A percentile compares a stretch with the other conserved stretches of the same genome.
These are phyloP conservation scores for Tipula confusa DNA, from an alignment of 2,888 invertebrate genomes.

Conservation along the genomic window DNA sequence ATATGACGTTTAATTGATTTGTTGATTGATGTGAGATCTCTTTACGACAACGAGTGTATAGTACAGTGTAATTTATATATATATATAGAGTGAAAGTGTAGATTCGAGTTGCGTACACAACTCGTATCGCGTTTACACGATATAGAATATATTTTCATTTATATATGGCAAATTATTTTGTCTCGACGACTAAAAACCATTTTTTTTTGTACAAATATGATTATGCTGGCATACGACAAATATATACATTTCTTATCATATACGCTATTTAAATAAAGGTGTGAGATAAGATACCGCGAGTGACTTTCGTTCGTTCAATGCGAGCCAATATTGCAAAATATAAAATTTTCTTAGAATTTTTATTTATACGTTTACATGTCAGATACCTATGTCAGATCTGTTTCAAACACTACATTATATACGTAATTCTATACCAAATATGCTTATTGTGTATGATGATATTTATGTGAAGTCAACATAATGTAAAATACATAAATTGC, in stretches of 20 bases:
- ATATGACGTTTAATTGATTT: not conserved
- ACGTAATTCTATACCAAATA: not conserved
- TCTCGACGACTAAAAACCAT: not conserved
- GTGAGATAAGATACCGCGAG: not conserved
- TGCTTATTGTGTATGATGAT: not conserved
- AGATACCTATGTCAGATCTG: not conserved
- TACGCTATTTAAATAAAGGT: slow-evolving; percentile 4
- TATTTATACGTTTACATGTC: too few species aligned
- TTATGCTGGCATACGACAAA: not conserved
- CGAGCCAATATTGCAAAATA: not conserved
- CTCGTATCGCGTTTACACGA: not conserved
- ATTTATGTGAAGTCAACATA: not conserved
- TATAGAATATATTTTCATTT: too few species aligned
- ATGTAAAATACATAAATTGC: not conserved
- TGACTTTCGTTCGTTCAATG: not conserved
- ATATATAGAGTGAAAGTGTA: not conserved
- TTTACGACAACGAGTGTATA: not conserved
- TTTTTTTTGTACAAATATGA: not conserved
- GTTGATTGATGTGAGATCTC: not conserved
- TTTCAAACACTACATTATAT: not conserved
- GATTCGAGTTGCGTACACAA: not conserved
- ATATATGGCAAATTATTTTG: not conserved
- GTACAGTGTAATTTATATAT: not conserved
- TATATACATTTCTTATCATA: not conserved
- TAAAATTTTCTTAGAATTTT: not conserved